phyloP scores from a whole-genome alignment of 1,140 invertebrate genomes.

The Rhagoletis pomonella region DNA sequence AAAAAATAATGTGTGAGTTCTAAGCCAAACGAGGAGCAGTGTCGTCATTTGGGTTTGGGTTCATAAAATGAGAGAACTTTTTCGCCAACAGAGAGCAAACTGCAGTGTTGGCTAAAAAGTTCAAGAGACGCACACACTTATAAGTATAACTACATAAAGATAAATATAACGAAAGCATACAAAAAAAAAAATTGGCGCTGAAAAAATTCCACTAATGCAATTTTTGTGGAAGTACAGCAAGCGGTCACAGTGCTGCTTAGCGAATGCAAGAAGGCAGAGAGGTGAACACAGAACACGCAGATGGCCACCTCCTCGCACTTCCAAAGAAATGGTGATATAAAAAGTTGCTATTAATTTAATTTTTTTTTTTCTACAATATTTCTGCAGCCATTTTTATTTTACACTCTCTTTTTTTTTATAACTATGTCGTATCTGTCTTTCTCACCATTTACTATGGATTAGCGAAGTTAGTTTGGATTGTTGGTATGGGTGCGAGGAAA shows the following conservation, averaged over 20 bases:
- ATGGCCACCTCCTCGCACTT: not conserved
- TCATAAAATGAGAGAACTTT: conserved; percentile 37
- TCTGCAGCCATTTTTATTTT: conserved; percentile 12
- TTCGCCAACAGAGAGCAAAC: conserved; percentile 26
- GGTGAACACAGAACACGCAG: not conserved
- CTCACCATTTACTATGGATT: not conserved
- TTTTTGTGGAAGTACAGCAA: not conserved
- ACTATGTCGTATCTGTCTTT: not conserved
- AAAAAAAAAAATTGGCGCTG: conserved; percentile 55
- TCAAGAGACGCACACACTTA: not conserved
- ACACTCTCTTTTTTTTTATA: not conserved
- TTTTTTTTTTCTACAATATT: conserved; percentile 11
- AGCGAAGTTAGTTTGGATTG: not conserved
- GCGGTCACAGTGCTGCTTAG: not conserved
- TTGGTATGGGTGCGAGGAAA: not conserved
- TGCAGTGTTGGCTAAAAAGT: not conserved
- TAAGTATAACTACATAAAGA: conserved; percentile 1
- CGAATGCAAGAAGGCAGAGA: not conserved
- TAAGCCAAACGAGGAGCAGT: not conserved
- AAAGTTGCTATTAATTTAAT: not conserved
- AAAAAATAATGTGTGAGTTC: not conserved
- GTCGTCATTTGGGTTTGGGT: not conserved
- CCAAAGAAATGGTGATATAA: not conserved
- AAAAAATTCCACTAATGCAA: conserved; percentile 59
- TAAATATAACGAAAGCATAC: not conserved